Evolutionary conservation across 2,888 invertebrate genomes (phyloP).

Genomic region (Cantharis lateralis): DNA sequence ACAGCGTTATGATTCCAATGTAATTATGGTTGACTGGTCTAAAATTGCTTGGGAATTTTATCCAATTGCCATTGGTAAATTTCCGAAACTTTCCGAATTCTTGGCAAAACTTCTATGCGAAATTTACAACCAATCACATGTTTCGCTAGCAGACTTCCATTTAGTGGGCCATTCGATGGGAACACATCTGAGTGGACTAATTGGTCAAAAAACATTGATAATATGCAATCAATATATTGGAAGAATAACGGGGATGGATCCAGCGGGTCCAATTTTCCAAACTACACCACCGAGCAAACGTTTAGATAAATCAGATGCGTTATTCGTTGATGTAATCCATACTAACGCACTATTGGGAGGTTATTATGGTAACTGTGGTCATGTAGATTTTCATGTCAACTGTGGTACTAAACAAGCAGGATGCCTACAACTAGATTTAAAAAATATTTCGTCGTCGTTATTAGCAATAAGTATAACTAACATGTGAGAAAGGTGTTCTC

Average conservation of each 20-base stretch:
- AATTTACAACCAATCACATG: neutral
- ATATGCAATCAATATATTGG: neutral
- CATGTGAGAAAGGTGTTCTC: neutral
- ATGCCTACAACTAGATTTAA: neutral
- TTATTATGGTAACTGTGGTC: neutral
- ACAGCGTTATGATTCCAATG: neutral
- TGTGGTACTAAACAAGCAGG: conserved; percentile 7
- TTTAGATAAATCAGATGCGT: conserved; percentile 4
- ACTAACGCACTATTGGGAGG: conserved; percentile 2
- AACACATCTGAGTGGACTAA: conserved; percentile 5
- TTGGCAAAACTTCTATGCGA: neutral
- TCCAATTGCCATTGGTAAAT: neutral
- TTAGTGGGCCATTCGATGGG: conserved; percentile 12
- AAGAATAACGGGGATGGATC: conserved; percentile 14
- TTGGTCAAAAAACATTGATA: neutral
- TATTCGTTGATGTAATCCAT: conserved; percentile 15
- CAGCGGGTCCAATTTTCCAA: conserved; percentile 11
- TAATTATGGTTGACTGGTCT: neutral
- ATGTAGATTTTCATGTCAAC: conserved; percentile 14
- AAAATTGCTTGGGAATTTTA: neutral
- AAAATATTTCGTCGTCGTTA: neutral
- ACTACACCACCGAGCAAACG: neutral
- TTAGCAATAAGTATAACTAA: neutral
- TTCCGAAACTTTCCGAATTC: neutral
- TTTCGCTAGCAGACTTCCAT: neutral